phyloP scores from a whole-genome alignment of 2,888 invertebrate genomes.

The Drepanosiphum platanoidis region DNA sequence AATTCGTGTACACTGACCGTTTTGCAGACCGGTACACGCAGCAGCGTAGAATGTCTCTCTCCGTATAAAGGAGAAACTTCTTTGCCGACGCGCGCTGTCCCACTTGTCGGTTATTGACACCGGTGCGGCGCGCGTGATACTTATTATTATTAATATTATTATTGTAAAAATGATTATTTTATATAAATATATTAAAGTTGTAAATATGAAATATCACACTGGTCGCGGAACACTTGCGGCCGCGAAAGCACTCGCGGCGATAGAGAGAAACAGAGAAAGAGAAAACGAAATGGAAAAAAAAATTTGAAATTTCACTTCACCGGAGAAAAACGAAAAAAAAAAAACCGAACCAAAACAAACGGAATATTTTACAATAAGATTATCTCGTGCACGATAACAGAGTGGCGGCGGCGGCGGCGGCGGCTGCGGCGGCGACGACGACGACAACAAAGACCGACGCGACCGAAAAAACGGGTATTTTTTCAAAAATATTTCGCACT shows the following conservation, averaged over 20 bases:
- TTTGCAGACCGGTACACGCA: constrained; percentile 57
- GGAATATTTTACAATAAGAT: too few relatives aligned
- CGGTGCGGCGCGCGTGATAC: constrained; percentile 59
- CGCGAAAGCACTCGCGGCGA: neutral
- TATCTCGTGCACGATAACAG: too few relatives aligned
- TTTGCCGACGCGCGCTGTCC: constrained; percentile 59
- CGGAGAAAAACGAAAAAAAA: neutral
- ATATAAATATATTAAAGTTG: neutral
- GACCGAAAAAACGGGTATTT: constrained; percentile 31
- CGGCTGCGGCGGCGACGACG: too few relatives aligned
- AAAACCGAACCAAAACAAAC: neutral
- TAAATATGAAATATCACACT: neutral
- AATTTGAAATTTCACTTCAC: neutral
- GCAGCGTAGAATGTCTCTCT: constrained; percentile 57
- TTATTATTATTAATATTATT: constrained; percentile 34
- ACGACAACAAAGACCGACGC: neutral
- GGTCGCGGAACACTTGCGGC: neutral
- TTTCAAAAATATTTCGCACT: constrained; percentile 42
- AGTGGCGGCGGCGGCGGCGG: too few relatives aligned
- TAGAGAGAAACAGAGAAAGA: neutral
- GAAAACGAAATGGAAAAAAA: neutral
- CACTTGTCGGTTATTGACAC: constrained; percentile 62
- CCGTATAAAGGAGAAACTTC: constrained; percentile 61
- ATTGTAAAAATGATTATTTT: neutral
- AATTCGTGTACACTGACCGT: constrained; percentile 57